Percentiles rank a stretch among this genome's conserved stretches.
Evolutionary conservation across 2,888 invertebrate species (phyloP).

Genomic region (Drosophila vallismaia): DNA sequence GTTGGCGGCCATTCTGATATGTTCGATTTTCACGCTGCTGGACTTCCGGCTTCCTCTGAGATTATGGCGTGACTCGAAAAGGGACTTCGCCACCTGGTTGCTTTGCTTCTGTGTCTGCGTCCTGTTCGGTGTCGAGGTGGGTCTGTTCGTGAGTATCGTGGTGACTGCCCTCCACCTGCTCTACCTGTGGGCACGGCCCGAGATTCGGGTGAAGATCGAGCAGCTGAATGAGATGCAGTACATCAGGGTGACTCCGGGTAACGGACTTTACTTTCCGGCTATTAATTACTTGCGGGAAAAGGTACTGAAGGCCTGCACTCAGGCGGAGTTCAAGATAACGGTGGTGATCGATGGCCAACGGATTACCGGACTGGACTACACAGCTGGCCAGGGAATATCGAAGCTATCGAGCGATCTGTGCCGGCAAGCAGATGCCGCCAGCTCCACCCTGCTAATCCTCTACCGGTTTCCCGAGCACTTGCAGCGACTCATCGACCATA

Average conservation of each 20-base stretch:
- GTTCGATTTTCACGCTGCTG: conserved; percentile 88
- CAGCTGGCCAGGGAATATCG: conserved; percentile 85
- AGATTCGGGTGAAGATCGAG: conserved; percentile 79
- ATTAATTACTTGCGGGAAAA: conserved; percentile 87
- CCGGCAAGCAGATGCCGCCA: conserved; percentile 65
- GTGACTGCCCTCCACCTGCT: conserved; percentile 88
- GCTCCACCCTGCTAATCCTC: conserved; percentile 77
- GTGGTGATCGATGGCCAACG: conserved; percentile 88
- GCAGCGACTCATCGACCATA: conserved; percentile 81
- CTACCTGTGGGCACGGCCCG: conserved; percentile 88
- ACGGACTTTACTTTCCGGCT: conserved; percentile 90
- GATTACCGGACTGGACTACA: conserved; percentile 89
- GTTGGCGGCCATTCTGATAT: conserved; percentile 94
- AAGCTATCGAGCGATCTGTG: conserved; percentile 81
- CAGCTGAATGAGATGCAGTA: conserved; percentile 85
- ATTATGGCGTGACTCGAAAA: conserved; percentile 86
- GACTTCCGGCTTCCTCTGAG: conserved; percentile 85
- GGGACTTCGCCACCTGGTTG: conserved; percentile 88
- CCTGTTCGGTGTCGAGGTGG: conserved; percentile 90
- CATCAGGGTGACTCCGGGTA: conserved; percentile 87
- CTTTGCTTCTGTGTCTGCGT: conserved; percentile 89
- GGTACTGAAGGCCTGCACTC: conserved; percentile 85
- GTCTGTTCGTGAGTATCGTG: conserved; percentile 89
- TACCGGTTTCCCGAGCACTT: conserved; percentile 73
- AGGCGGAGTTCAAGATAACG: conserved; percentile 84